These are phyloP conservation scores for Metridium senile DNA, from an alignment of 92 coral and sea anemone genomes.

Conservation along the genomic window DNA sequence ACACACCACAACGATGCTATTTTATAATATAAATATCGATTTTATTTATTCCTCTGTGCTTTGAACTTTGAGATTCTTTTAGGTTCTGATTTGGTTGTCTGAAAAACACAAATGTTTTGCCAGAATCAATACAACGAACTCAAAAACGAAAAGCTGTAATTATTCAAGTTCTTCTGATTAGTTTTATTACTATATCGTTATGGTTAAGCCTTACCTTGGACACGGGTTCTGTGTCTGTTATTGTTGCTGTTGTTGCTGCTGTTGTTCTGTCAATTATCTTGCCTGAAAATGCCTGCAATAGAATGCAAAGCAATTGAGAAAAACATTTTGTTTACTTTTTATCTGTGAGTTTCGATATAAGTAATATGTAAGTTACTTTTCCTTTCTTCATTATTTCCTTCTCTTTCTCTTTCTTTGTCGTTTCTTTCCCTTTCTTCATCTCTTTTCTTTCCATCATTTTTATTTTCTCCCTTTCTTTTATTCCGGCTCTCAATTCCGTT, in stretches of 20 bases:
- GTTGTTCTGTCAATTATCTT: conserved; percentile 17
- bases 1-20: too few species aligned
- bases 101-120: conserved; percentile 1
- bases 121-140: neutral
- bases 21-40: neutral
- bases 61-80: conserved; percentile 29
- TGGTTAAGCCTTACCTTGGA: neutral
- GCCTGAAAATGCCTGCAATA: conserved; percentile 25
- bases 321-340: neutral
- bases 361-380: too few species aligned
- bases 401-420: too few species aligned
- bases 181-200: too few species aligned
- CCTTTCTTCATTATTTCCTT: too few species aligned
- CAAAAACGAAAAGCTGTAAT: neutral
- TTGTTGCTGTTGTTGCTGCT: neutral
- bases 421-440: too few species aligned
- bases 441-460: too few species aligned
- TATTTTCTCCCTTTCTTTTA: too few species aligned
- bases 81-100: conserved; percentile 22
- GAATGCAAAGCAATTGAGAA: neutral
- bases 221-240: neutral
- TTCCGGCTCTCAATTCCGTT: too few species aligned
- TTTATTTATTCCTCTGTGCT: conserved; percentile 21
- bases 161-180: neutral
- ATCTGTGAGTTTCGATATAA: too few species aligned